Percentiles rank a stretch among this genome's conserved stretches.
phyloP scores from a whole-genome alignment of 2,797 vertebrate species.

The Netta rufina region DNA sequence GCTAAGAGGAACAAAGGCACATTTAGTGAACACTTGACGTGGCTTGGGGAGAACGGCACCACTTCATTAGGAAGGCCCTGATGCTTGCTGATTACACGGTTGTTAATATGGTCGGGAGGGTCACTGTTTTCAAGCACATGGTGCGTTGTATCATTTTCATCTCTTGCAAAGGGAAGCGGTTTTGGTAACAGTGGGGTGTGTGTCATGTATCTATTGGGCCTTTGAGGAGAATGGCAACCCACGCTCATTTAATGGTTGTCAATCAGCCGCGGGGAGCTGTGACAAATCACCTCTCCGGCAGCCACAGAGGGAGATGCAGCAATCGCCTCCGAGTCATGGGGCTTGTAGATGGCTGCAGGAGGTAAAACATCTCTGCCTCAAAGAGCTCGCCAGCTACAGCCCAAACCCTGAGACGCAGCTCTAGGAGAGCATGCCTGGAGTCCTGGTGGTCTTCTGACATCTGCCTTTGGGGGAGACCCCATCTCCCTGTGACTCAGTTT shows the following conservation, averaged over 20 bases:
- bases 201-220: neutral
- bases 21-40: rapidly evolving
- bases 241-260: rapidly evolving
- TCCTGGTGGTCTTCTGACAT: neutral
- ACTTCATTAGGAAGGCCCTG: neutral
- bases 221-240: neutral
- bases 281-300: neutral
- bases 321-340: rapidly evolving
- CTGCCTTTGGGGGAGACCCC: neutral
- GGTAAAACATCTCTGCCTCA: neutral
- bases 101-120: neutral
- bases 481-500: neutral
- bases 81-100: slow-evolving; percentile 28
- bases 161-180: neutral
- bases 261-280: rapidly evolving
- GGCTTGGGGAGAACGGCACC: neutral
- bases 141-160: neutral
- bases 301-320: neutral
- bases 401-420: neutral
- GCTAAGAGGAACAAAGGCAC: slow-evolving; percentile 11
- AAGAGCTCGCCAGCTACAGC: neutral
- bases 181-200: rapidly evolving
- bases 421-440: neutral
- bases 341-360: neutral
- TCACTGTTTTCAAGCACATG: neutral